Evolutionary conservation across 2,113 vertebrate species (phyloP).

Genomic region (Ciconia boyciana): DNA sequence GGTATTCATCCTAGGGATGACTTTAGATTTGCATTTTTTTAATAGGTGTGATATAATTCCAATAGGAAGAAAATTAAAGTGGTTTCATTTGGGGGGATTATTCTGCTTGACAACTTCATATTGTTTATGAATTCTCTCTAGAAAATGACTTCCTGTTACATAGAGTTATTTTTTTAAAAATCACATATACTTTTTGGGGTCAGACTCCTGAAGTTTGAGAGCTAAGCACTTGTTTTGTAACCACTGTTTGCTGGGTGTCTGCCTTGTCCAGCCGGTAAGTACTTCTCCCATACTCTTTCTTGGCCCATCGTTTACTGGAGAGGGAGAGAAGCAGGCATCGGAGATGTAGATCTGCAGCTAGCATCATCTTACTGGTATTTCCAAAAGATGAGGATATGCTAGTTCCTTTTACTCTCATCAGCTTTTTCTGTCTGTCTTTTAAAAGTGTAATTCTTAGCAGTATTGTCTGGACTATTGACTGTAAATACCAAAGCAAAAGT

Average conservation of each 20-base stretch:
- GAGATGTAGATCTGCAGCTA: constrained; percentile 6
- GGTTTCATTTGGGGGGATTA: neutral
- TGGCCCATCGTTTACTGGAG: neutral
- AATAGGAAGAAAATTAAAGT: neutral
- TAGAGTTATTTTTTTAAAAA: neutral
- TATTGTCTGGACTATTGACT: neutral
- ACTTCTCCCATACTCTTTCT: neutral
- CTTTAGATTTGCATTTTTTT: neutral
- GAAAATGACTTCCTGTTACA: neutral
- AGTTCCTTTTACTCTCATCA: neutral
- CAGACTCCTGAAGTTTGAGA: neutral
- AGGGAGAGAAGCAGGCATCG: neutral
- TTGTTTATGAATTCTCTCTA: neutral
- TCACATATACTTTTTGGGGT: neutral
- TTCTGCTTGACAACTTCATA: neutral
- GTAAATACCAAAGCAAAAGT: neutral
- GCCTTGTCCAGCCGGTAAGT: neutral
- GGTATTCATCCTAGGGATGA: constrained; percentile 29
- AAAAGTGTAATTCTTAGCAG: neutral
- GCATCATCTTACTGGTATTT: neutral
- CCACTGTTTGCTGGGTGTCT: neutral
- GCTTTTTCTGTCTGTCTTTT: constrained; percentile 38
- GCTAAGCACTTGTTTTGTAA: neutral
- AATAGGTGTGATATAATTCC: neutral
- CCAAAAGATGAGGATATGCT: neutral